Percentiles rank a stretch among this genome's conserved stretches.
Conservation (phyloP, 2,113 vertebrate genomes). For the Ploceus nigricollis region DNA sequence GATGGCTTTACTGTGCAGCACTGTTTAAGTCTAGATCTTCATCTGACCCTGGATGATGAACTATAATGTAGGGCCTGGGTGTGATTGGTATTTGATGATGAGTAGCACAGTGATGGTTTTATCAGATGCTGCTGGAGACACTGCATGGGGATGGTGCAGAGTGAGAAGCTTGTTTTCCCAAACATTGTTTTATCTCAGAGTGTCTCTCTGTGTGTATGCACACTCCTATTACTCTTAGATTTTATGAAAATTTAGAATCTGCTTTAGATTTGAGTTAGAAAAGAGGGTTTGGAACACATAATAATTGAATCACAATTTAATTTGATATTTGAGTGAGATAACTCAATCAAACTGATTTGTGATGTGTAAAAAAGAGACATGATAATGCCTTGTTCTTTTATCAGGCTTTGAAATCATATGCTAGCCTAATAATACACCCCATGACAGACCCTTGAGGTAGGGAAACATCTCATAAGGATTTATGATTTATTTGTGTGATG, state of each 20-base stretch:
- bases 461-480: background rate
- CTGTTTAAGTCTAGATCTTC: background rate
- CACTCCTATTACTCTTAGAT: background rate
- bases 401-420: background rate
- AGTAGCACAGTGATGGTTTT: background rate
- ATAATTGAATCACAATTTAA: background rate
- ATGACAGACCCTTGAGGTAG: background rate
- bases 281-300: background rate
- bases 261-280: background rate
- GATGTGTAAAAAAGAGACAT: background rate
- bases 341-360: background rate
- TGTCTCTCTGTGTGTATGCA: background rate
- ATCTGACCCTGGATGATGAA: background rate
- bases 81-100: background rate
- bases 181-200: background rate
- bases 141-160: rapidly evolving
- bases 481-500: background rate
- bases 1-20: background rate
- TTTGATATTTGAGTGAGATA: background rate
- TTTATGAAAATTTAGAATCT: background rate
- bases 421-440: background rate
- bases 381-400: background rate
- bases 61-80: background rate
- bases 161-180: background rate
- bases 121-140: background rate